Evolutionary conservation across 2,888 invertebrate species (phyloP).

Genomic region (Drosophila yooni): DNA sequence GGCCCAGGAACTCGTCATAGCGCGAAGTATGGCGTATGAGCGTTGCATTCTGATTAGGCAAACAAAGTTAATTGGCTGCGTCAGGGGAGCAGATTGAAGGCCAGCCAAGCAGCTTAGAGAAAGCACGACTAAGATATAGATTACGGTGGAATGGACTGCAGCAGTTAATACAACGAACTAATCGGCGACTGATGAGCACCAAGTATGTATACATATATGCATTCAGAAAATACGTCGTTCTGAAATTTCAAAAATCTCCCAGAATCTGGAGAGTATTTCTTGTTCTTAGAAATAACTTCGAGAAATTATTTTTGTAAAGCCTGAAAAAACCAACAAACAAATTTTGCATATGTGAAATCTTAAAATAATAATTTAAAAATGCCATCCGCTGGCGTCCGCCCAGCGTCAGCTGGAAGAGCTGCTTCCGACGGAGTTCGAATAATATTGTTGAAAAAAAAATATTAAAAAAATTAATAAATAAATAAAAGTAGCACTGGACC

Average conservation of each 20-base stretch:
- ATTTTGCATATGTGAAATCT: too few species aligned
- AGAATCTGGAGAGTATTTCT: background rate
- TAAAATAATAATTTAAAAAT: too few species aligned
- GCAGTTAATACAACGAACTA: conserved; percentile 20
- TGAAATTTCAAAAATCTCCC: background rate
- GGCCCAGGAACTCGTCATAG: conserved; percentile 20
- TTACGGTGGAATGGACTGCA: background rate
- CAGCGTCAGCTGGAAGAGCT: too few species aligned
- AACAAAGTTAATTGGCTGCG: conserved; percentile 78
- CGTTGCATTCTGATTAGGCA: conserved; percentile 76
- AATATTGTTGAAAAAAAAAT: too few species aligned
- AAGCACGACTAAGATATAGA: background rate
- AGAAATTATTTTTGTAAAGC: background rate
- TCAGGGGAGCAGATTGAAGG: conserved; percentile 51
- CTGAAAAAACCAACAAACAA: too few species aligned
- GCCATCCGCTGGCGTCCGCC: too few species aligned
- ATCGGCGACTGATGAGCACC: conserved; percentile 14
- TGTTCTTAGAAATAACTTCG: too few species aligned
- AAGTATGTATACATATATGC: background rate
- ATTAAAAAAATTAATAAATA: too few species aligned
- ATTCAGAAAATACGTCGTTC: background rate
- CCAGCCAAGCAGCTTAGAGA: conserved; percentile 31
- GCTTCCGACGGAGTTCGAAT: too few species aligned
- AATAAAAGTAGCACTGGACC: too few species aligned
- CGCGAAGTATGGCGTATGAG: conserved; percentile 32